Conservation (phyloP, 2,113 vertebrate species). For the Oxyura jamaicensis region DNA sequence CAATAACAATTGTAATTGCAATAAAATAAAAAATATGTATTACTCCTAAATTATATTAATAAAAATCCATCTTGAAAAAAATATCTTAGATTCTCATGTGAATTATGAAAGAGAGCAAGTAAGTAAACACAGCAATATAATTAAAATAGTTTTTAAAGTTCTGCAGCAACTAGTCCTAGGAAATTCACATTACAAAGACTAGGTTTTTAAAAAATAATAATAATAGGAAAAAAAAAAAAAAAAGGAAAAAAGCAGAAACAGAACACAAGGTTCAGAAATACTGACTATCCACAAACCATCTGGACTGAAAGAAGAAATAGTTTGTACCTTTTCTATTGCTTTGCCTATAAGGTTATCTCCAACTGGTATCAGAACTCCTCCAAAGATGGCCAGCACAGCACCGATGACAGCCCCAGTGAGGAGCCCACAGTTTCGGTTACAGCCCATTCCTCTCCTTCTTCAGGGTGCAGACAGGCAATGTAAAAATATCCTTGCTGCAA, state of each 20-base stretch:
- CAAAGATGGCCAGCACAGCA: constrained; percentile 81
- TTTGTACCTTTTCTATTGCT: constrained; percentile 86
- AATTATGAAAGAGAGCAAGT: not conserved
- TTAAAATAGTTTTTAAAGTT: not conserved
- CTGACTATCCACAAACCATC: not conserved
- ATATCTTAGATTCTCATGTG: not conserved
- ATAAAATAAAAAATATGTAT: not conserved
- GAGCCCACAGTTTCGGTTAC: constrained; percentile 77
- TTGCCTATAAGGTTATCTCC: constrained; percentile 81
- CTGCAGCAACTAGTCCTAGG: not conserved
- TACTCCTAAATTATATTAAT: not conserved
- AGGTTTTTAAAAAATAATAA: not conserved
- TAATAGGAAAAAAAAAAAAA: not conserved
- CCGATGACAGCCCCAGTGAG: constrained; percentile 81
- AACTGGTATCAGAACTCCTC: constrained; percentile 87
- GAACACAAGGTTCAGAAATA: not conserved
- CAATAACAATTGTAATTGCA: not conserved
- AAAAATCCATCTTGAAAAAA: not conserved
- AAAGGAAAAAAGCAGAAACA: not conserved
- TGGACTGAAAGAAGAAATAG: not conserved
- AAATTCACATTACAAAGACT: not conserved
- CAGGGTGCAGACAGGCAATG: not conserved
- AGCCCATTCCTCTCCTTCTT: constrained; percentile 73
- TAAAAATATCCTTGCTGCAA: not conserved
- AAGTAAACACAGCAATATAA: not conserved